These are phyloP conservation scores for Sinhomidia bicolor DNA, from an alignment of 2,888 invertebrate species.

Conservation along the genomic window DNA sequence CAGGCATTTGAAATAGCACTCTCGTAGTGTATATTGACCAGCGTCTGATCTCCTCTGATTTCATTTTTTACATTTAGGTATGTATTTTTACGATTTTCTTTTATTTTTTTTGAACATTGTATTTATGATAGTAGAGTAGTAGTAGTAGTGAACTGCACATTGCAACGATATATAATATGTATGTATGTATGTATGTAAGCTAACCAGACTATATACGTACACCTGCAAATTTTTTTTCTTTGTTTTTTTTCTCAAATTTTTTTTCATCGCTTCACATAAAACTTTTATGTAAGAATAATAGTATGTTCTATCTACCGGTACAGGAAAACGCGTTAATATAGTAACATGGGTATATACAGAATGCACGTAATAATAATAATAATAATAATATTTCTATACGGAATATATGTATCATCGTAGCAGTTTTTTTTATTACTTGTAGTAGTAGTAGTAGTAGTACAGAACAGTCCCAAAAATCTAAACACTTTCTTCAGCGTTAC, in stretches of 20 bases:
- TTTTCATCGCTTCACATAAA: neutral
- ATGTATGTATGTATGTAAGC: neutral
- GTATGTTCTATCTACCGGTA: too few relatives aligned
- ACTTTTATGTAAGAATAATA: neutral
- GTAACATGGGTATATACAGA: too few relatives aligned
- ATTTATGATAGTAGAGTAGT: neutral
- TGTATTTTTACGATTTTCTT: conserved; percentile 36
- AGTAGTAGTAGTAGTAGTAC: neutral
- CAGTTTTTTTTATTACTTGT: too few relatives aligned
- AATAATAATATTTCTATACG: too few relatives aligned
- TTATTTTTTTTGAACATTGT: conserved; percentile 13
- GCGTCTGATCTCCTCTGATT: conserved; percentile 39
- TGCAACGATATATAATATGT: neutral
- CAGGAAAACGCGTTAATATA: too few relatives aligned
- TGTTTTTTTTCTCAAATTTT: neutral
- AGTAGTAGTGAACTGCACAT: neutral
- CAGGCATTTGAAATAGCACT: conserved; percentile 73
- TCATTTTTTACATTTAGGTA: neutral
- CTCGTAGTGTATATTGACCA: conserved; percentile 63
- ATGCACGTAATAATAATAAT: too few relatives aligned
- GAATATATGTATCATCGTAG: too few relatives aligned
- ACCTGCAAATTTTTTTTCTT: neutral
- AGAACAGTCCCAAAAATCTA: neutral
- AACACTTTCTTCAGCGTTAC: neutral
- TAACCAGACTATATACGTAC: neutral